Percentiles rank a stretch among this genome's conserved stretches.
These are phyloP conservation scores for Hemithea aestivaria DNA, from an alignment of 2,888 invertebrate species.

Conservation along the genomic window DNA sequence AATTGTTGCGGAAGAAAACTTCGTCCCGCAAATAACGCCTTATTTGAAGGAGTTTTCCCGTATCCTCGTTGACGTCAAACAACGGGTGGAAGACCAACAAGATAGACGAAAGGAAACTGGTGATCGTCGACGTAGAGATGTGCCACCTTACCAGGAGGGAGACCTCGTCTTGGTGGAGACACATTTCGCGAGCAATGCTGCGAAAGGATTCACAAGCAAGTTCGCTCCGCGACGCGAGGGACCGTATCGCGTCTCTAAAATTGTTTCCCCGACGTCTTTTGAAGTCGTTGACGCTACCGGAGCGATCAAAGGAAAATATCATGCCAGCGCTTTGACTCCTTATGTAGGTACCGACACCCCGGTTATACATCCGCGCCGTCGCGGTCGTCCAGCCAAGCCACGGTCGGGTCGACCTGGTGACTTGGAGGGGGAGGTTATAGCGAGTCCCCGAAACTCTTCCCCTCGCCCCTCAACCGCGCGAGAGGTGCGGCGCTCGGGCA, in stretches of 20 bases:
- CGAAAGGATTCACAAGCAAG: slow-evolving; percentile 11
- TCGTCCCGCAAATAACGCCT: slow-evolving; percentile 7
- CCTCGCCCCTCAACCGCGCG: too few relatives aligned
- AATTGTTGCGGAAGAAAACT: slow-evolving; percentile 1
- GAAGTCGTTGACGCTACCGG: slow-evolving; percentile 1
- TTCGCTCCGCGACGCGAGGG: slow-evolving; percentile 11
- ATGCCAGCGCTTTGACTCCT: slow-evolving; percentile 10
- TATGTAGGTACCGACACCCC: neutral
- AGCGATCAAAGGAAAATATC: slow-evolving; percentile 9
- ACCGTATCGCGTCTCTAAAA: slow-evolving; percentile 6
- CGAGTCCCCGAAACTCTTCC: too few relatives aligned
- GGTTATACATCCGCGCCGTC: slow-evolving; percentile 1
- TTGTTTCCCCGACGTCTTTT: slow-evolving; percentile 5
- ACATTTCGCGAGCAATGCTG: slow-evolving; percentile 7
- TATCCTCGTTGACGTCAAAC: neutral
- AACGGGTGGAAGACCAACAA: neutral
- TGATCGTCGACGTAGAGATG: slow-evolving; percentile 1
- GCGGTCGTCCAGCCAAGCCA: slow-evolving; percentile 9
- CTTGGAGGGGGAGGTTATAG: slow-evolving; percentile 18
- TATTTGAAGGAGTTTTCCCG: slow-evolving; percentile 4
- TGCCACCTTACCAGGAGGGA: slow-evolving; percentile 1
- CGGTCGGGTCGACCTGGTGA: slow-evolving; percentile 5
- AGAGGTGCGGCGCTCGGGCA: too few relatives aligned
- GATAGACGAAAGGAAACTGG: neutral
- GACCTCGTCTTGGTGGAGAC: slow-evolving; percentile 7